These are phyloP conservation scores for Toxotes chatareus DNA, from an alignment of 2,113 vertebrate genomes.

Conservation along the genomic window DNA sequence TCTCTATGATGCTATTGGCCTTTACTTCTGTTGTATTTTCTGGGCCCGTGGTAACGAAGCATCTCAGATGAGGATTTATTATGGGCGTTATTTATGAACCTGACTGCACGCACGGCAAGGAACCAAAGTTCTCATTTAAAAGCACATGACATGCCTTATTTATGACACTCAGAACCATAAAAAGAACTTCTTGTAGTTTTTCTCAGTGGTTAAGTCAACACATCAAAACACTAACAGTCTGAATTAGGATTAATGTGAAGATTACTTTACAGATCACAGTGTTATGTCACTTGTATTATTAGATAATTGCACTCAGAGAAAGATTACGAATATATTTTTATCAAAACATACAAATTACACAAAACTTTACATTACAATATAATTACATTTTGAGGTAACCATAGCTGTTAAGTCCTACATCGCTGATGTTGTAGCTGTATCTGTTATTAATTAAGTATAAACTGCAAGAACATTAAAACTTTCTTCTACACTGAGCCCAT, in stretches of 20 bases:
- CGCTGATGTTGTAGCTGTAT: background rate
- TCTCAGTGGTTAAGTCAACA: background rate
- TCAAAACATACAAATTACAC: background rate
- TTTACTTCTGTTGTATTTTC: background rate
- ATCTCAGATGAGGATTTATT: background rate
- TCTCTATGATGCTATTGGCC: background rate
- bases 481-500: background rate
- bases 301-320: too few relatives aligned
- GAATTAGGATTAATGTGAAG: background rate
- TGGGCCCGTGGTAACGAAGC: background rate
- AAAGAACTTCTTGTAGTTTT: background rate
- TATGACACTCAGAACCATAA: background rate
- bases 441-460: background rate
- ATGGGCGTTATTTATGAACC: background rate
- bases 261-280: background rate
- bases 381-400: background rate
- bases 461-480: background rate
- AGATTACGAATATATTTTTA: background rate
- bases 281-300: too few relatives aligned
- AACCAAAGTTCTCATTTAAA: constrained; percentile 6
- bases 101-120: background rate
- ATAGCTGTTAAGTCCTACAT: background rate
- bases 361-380: background rate
- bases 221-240: background rate
- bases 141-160: background rate